Evolutionary conservation across 2,797 vertebrate genomes (phyloP), one percentile per base, ranked within the genome.

Genomic region (Sebastes melanostomus): DNA sequence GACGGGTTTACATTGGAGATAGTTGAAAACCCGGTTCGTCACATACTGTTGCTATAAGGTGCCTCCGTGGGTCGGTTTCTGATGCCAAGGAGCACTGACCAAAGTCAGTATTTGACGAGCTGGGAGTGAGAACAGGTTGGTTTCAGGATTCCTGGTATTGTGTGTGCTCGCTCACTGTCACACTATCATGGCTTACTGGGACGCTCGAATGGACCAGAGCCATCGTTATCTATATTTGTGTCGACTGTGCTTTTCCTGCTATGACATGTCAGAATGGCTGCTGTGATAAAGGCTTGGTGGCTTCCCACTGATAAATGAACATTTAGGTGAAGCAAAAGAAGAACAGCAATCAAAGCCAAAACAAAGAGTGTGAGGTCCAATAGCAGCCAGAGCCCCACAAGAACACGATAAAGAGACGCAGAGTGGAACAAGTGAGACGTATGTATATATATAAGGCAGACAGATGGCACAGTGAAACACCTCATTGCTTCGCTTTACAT

Each of bases 401-500:
- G 24, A 77, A 34, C 20, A 22, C 1, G 22, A 24, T 46, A 55
- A 29, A 79, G 58, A 58, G 34, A 66, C 4, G 34, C 58, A 46
- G n/a, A 56, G 18, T 24, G 32, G 10, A 32, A 7, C 42, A 58
- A 65, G 22, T 24, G 22, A 78, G 29, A 36, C 9, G 25, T 32
- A 72, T 75, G 61, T 46, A 55, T 8, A 46, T 38, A 32, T n/a
- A 24, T 20, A 14, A 69, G 50, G 54, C 66, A 56, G 75, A 83
- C 77, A 76, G 85, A 91, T 83, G 85, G 82, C 16, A 32, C 29
- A 42, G 63, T 58, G 83, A 82, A 77, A 84, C 59, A 70, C 63
- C 72, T 85, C 77, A 86, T 77, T 78, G 85, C 72, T 62, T 68
- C 34, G 25, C 65, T 81, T 82, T 77, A 67, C 62, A 75, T 86